Evolutionary conservation across 1,140 invertebrate species (phyloP), one percentile per base, ranked within the genome.

Genomic region (Tetramorium parvispinum): DNA sequence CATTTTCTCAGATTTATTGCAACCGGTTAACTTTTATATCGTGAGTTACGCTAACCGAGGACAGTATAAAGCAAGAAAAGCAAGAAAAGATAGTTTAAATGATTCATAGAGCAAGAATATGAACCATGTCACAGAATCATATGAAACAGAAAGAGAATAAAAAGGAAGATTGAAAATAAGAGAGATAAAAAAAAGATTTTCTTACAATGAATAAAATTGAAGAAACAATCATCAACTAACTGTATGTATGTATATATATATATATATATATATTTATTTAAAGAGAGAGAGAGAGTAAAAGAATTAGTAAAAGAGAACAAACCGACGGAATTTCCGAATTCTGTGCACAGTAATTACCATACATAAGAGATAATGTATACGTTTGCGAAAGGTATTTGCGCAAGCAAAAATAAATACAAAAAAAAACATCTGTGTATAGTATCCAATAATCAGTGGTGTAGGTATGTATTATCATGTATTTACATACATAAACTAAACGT

Each of bases 11-110:
- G 70, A 90, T 63, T 90, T 90, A 87, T 90, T 37, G 59, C 78
- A 53, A 85, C 65, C 66, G 66, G 66, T 90, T 89, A 83, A 73
- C 73, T 87, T 63, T n/a, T 61, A 85, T 78, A 89, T 85, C 55
- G 24, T 43, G 55, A 88, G 88, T 78, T 77, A 86, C 78, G 81
- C 63, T 37, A 87, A 82, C 55, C 61, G 24, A 16, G 27, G 63
- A n/a, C 71, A 85, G 82, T 65, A 55, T 53, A 49, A 5, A 24
- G 13, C 0, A 46, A 27, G 37, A 49, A 32, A 65, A 82, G 59
- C 55, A 53, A 87, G 13, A 18, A 77, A 55, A 78, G 11, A 63
- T 11, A 21, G n/a, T 8, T 7, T 13, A 51, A 87, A 66, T 59
- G 11, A 57, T 61, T n/a, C n/a, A 37, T 37, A 53, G n/a, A 51